Conservation (phyloP, 2,797 vertebrate species). For the Sebastes goodei region DNA sequence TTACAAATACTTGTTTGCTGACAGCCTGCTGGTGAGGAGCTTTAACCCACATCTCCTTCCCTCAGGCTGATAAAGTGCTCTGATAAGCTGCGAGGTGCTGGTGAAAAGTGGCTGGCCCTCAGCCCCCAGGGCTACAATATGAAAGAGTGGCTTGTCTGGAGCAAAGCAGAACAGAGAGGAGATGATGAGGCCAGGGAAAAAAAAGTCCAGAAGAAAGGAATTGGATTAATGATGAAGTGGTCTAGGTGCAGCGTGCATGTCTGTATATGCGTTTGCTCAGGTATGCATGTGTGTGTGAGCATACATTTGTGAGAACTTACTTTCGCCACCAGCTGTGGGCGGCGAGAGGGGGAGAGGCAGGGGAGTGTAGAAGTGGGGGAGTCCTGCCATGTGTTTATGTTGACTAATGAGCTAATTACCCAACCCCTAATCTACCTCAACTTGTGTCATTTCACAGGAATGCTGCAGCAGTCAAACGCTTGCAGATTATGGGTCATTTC, state of each 20-base stretch:
- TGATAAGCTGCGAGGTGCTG: constrained; percentile 90
- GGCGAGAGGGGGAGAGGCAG: constrained; percentile 42
- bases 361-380: constrained; percentile 58
- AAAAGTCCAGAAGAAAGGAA: constrained; percentile 53
- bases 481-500: constrained; percentile 86
- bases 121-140: constrained; percentile 83
- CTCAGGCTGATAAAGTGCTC: constrained; percentile 95
- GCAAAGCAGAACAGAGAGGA: constrained; percentile 62
- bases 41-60: constrained; percentile 91
- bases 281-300: constrained; percentile 27
- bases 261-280: constrained; percentile 29
- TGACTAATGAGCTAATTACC: constrained; percentile 88
- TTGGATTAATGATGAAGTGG: constrained; percentile 68
- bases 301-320: constrained; percentile 43
- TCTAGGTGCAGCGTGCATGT: constrained; percentile 42
- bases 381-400: constrained; percentile 83
- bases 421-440: constrained; percentile 82
- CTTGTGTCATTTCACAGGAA: constrained; percentile 89
- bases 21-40: constrained; percentile 89
- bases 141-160: constrained; percentile 87
- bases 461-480: constrained; percentile 82
- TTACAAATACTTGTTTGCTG: constrained; percentile 92
- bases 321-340: constrained; percentile 78
- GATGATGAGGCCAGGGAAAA: constrained; percentile 50
- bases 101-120: constrained; percentile 85